Conservation (phyloP, 2,888 invertebrate species). For the Troides helena region DNA sequence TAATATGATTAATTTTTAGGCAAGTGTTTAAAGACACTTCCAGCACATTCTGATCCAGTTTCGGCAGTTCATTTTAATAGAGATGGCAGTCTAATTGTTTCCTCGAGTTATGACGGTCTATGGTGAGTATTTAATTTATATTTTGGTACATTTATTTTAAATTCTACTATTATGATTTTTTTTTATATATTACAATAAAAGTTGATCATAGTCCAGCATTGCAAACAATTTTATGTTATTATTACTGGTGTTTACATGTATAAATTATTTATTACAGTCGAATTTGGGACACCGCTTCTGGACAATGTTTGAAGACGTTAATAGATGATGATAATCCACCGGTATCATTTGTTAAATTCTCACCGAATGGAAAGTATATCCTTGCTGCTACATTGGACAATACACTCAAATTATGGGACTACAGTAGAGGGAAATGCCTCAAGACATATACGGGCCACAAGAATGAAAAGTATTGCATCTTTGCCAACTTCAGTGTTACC, state of each 20-base stretch:
- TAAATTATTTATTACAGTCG: constrained; percentile 82
- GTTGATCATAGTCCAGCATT: background rate
- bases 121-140: constrained; percentile 81
- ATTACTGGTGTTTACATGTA: background rate
- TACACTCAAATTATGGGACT: constrained; percentile 99
- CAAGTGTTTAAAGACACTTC: constrained; percentile 98
- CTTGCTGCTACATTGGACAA: constrained; percentile 98
- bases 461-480: constrained; percentile 99
- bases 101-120: constrained; percentile 98
- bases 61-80: constrained; percentile 99
- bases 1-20: constrained; percentile 50
- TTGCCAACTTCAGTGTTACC: constrained; percentile 99
- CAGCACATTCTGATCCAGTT: constrained; percentile 99
- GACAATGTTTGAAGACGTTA: constrained; percentile 98
- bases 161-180: no score
- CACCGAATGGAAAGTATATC: constrained; percentile 99
- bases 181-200: no score
- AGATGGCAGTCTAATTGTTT: constrained; percentile 98
- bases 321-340: constrained; percentile 99
- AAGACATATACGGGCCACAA: constrained; percentile 99
- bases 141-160: no score
- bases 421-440: constrained; percentile 98
- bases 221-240: background rate
- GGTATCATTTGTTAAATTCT: constrained; percentile 99
- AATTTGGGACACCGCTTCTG: constrained; percentile 99